Evolutionary conservation across 1,140 invertebrate genomes (phyloP).

Genomic region (Anoplolepis gracilipes): DNA sequence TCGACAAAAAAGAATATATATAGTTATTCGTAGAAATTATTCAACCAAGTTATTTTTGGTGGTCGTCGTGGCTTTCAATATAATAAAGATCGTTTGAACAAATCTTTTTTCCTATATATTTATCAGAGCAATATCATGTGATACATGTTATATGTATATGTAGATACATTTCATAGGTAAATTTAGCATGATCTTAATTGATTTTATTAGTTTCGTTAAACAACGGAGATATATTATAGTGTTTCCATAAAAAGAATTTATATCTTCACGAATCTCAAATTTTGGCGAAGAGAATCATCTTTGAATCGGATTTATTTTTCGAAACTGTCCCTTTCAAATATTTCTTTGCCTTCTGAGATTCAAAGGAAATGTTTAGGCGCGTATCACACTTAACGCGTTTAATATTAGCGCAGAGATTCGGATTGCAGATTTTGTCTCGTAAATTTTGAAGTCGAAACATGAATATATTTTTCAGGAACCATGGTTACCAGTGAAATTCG

Average conservation of each 20-base stretch:
- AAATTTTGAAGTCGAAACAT: conserved; percentile 32
- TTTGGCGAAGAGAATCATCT: neutral
- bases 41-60: neutral
- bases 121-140: neutral
- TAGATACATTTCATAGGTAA: neutral
- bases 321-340: neutral
- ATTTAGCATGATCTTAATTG: neutral
- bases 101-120: neutral
- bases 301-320: neutral
- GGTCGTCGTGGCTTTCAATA: neutral
- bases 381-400: neutral
- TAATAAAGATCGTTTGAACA: neutral
- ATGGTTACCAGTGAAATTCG: conserved; percentile 6
- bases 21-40: neutral
- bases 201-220: neutral
- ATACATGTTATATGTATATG: neutral
- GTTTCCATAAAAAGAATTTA: neutral
- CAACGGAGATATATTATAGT: neutral
- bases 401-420: neutral
- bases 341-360: neutral
- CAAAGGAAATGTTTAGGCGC: neutral
- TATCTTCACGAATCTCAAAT: neutral
- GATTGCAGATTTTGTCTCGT: neutral
- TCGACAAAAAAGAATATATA: neutral
- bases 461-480: conserved; percentile 45